These are phyloP conservation scores for Arothron firmamentum DNA, from an alignment of 2,113 vertebrate genomes.

Conservation along the genomic window DNA sequence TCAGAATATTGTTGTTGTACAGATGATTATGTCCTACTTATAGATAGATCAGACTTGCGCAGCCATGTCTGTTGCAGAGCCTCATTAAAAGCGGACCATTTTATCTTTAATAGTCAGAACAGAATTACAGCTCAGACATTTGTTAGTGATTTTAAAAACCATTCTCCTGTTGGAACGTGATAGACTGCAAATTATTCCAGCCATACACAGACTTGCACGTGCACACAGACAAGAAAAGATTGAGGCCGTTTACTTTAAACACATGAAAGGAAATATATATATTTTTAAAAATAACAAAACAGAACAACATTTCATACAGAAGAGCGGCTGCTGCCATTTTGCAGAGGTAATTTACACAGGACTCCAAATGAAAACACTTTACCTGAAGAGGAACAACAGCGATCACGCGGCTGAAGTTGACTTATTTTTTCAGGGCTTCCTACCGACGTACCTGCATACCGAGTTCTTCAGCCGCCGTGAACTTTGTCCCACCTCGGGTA, in stretches of 20 bases:
- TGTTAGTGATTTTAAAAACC: too few relatives aligned
- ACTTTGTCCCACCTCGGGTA: conserved; percentile 43
- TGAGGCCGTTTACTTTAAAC: conserved; percentile 81
- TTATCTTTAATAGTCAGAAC: too few relatives aligned
- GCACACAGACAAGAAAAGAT: conserved; percentile 14
- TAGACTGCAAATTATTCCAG: too few relatives aligned
- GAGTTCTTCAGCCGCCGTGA: not conserved
- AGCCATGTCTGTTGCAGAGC: too few relatives aligned
- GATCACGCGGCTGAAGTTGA: conserved; percentile 7
- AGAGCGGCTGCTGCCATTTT: conserved; percentile 88
- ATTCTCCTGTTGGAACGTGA: too few relatives aligned
- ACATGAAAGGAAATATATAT: conserved; percentile 98
- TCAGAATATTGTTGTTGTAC: too few relatives aligned
- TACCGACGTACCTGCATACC: not conserved
- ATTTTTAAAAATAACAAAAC: conserved; percentile 84
- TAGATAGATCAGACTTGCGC: too few relatives aligned
- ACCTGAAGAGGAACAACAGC: conserved; percentile 48
- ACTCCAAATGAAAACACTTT: conserved; percentile 62
- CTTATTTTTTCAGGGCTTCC: not conserved
- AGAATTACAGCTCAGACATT: too few relatives aligned
- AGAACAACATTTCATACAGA: conserved; percentile 81
- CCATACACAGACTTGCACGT: not conserved
- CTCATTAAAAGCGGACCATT: too few relatives aligned
- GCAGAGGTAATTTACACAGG: conserved; percentile 90
- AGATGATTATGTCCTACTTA: too few relatives aligned